A percentile compares a stretch with the other conserved stretches of the same genome.
These are phyloP conservation scores for Martes martes DNA, from an alignment of 2,113 vertebrate genomes.

Conservation along the genomic window DNA sequence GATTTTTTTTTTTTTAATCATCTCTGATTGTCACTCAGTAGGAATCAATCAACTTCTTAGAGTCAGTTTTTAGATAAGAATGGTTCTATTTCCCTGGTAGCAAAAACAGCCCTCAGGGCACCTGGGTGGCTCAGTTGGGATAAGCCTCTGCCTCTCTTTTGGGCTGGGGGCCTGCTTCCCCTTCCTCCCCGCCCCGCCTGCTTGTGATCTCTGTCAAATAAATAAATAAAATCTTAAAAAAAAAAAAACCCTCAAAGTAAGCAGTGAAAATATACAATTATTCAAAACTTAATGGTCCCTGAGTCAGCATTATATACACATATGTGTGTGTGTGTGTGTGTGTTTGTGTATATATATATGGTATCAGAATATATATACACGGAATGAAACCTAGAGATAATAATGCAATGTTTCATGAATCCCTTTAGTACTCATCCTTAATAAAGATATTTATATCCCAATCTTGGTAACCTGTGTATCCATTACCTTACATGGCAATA, in stretches of 20 bases:
- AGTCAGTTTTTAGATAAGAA: background rate
- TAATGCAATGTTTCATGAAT: background rate
- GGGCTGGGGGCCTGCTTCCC: too few species aligned
- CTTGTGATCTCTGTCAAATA: too few species aligned
- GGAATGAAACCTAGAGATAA: background rate
- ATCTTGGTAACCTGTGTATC: background rate
- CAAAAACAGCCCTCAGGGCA: background rate
- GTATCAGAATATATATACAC: background rate
- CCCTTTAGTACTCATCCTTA: background rate
- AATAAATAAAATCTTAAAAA: too few species aligned
- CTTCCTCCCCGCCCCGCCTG: accelerated
- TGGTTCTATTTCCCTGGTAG: background rate
- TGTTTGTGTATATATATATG: too few species aligned
- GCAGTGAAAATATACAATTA: background rate
- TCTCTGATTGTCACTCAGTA: background rate
- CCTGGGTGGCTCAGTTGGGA: too few species aligned
- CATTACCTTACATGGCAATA: background rate
- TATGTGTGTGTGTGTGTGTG: too few species aligned
- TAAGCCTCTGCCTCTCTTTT: too few species aligned
- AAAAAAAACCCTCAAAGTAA: background rate
- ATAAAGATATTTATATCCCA: background rate
- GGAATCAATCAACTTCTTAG: background rate
- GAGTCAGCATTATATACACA: background rate
- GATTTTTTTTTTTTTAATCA: background rate
- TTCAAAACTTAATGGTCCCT: background rate